Evolutionary conservation across 2,797 vertebrate species (phyloP), one percentile per base, ranked within the genome.

Genomic region (Premnoplex brunnescens): DNA sequence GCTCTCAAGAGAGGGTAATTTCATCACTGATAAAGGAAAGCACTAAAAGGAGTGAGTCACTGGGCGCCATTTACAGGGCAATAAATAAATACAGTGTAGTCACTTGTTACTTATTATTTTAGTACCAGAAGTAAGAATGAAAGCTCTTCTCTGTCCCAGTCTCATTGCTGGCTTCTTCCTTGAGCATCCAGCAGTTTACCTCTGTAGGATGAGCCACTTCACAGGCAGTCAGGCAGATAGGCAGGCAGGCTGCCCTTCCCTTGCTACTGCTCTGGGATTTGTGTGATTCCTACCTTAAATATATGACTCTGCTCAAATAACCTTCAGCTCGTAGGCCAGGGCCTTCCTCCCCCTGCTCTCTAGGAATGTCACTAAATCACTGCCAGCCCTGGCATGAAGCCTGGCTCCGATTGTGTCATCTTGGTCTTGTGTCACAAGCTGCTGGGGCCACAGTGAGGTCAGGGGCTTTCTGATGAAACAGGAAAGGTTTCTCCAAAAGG

Each of bases 341-440:
- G 60, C 78, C 62, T 91, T 69, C 80, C 86, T 90, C 81, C 84
- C 67, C 93, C 73, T 73, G 89, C 92, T 96, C 91, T 95, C 93
- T 85, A 96, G 88, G 94, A 96, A 94, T 0, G 1, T 71, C 92
- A 75, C 84, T 87, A 91, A 96, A 95, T 95, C 94, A 85, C 74
- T 90, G 90, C 88, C 71, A 95, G 91, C 66, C 90, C 90, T 96
- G 96, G 92, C 94, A 20, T 0, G 0, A 59, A 89, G 75, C 90
- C 92, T 93, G 91, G 56, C 58, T 92, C 91, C 4, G 3, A 26
- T 74, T 93, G 89, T 94, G 92, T 77, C 84, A 94, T 93, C 88
- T 44, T 17, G 51, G 21, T 62, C 82, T 87, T n/a, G 59, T 89
- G 91, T 96, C 93, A 91, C 5, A 3, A 75, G 83, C 80, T 7